Base-by-base conservation (phyloP, 2,888 invertebrate species). In the Leptarthrus brevirostris region DNA sequence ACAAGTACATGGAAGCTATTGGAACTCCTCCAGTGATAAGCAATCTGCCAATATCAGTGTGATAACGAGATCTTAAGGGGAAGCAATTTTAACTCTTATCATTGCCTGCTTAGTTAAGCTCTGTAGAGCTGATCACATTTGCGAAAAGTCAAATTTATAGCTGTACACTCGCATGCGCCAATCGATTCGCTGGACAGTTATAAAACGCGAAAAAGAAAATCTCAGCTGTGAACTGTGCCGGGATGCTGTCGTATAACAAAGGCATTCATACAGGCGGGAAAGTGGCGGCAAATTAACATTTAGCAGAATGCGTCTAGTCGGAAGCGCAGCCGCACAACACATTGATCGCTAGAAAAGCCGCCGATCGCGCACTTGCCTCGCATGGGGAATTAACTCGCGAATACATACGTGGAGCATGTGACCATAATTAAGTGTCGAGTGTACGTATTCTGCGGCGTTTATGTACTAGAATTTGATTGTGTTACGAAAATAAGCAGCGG, bases 311-410 rank as follows among this genome's bases (percentile, higher is more conserved):
- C 53, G 72, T 18, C 16, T 36, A 72, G 71, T 72, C 58, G 72
- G 61, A 72, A 72, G 72, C 61, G 61, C 72, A 72, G 58, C 20
- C 72, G 72, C 72, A 61, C 56, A 56, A 40, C 54, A 24, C 24
- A 22, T 10, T 12, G 14, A 52, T 20, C 36, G 22, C 40, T 34
- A 69, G 22, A 34, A 40, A 69, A 49, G 36, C 52, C 20, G 36
- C 52, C 20, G 34, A 40, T 47, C 30, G 30, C 49, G 12, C 20
- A 12, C n/a, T 10, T 14, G 49, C n/a, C 47, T 14, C 30, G 52
- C 34, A 34, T 20, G n/a, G n/a, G n/a, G 44, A 69, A 69, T 44
- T 24, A 20, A 44, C 22, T 44, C 64, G 47, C 64, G 26, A 64
- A 64, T 47, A 64, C 69, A 69, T 5, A 26, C 34, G 52, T 47